Percentiles rank a stretch among this genome's conserved stretches.
phyloP scores from a whole-genome alignment of 1,140 invertebrate genomes.

The Lucilia cuprina region DNA sequence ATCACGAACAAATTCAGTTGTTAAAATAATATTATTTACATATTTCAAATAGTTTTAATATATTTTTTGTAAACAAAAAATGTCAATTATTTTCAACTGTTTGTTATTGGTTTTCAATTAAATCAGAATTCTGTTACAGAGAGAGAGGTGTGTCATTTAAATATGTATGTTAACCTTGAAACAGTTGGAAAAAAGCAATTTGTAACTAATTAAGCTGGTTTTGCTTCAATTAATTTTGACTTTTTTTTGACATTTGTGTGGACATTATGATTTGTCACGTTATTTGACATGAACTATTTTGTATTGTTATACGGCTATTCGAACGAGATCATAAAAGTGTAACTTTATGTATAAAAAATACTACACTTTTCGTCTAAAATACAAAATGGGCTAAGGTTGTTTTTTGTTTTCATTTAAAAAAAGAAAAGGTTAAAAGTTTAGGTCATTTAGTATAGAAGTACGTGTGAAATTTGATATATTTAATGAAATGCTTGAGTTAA shows the following conservation, averaged over 20 bases:
- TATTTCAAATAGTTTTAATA: no score
- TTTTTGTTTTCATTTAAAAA: neutral
- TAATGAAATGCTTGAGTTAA: neutral
- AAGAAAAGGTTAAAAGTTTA: neutral
- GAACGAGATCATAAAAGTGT: neutral
- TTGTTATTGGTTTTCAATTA: neutral
- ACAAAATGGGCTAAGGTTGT: neutral
- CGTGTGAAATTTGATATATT: neutral
- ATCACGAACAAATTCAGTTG: no score
- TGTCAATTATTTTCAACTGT: neutral
- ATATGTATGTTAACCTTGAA: neutral
- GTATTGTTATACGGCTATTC: neutral
- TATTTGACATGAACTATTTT: neutral
- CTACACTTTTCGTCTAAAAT: neutral
- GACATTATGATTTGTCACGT: neutral
- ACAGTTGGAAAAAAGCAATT: neutral
- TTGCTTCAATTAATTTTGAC: constrained; percentile 2
- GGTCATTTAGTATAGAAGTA: neutral
- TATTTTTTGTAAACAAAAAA: neutral
- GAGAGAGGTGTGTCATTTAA: neutral
- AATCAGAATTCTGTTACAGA: neutral
- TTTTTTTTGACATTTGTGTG: neutral
- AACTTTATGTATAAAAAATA: neutral
- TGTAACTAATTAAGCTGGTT: neutral
- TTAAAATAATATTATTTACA: no score